Evolutionary conservation across 2,888 invertebrate species (phyloP).

Genomic region (Andrena dorsata): DNA sequence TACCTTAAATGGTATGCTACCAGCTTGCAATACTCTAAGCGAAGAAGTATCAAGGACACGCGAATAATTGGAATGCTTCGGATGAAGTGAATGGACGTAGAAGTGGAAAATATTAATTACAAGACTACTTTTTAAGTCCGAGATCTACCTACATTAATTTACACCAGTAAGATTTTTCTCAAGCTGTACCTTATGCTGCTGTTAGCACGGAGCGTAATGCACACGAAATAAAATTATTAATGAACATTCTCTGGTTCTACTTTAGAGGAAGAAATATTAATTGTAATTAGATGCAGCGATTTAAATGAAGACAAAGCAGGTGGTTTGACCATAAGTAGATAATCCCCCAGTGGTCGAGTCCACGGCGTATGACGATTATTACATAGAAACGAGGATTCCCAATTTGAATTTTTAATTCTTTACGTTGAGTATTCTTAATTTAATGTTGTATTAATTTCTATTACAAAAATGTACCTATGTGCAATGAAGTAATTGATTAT

Average conservation of each 20-base stretch:
- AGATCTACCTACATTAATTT: neutral
- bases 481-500: neutral
- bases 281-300: constrained; percentile 7
- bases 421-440: neutral
- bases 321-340: constrained; percentile 20
- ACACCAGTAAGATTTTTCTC: neutral
- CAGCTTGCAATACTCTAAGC: neutral
- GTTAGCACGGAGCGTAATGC: neutral
- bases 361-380: neutral
- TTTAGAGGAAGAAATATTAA: neutral
- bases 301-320: constrained; percentile 3
- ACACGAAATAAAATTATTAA: neutral
- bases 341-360: neutral
- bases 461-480: neutral
- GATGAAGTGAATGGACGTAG: neutral
- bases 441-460: no score
- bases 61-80: neutral
- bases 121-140: neutral
- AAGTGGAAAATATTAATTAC: neutral
- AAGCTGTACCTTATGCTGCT: neutral
- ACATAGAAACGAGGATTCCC: neutral
- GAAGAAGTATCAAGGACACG: neutral
- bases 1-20: neutral
- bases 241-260: neutral
- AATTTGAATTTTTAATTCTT: neutral